These are phyloP conservation scores for Aplysina aerophoba DNA, from an alignment of 37 sponge, comb jelly and placozoan species.

Conservation along the genomic window DNA sequence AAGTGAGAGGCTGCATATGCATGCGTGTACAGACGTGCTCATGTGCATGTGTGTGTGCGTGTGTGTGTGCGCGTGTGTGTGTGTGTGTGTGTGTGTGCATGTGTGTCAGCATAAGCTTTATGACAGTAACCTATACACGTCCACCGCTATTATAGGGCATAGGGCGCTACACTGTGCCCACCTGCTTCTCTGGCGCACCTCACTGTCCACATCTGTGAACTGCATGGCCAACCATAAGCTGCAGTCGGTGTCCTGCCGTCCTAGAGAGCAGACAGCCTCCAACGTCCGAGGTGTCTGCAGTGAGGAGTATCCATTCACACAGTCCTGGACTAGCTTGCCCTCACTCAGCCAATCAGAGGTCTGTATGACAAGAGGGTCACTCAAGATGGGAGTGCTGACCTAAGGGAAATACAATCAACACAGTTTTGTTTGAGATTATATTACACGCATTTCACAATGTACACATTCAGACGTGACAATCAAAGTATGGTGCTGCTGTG, in stretches of 20 bases:
- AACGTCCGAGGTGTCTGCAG: background rate
- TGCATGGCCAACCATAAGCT: constrained; percentile 70
- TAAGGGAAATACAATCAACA: background rate
- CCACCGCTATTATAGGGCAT: no score
- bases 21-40: background rate
- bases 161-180: no score
- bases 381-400: constrained; percentile 2
- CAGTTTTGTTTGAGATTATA: background rate
- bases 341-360: constrained; percentile 37
- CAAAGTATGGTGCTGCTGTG: background rate
- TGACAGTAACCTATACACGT: no score
- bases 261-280: constrained; percentile 1
- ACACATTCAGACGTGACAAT: background rate
- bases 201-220: constrained; percentile 64
- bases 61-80: background rate
- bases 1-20: no score
- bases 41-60: background rate
- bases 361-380: constrained; percentile 65
- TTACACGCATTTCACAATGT: background rate
- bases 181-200: constrained; percentile 48
- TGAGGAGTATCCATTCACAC: constrained; percentile 33
- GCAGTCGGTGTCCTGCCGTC: constrained; percentile 25
- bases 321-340: constrained; percentile 3
- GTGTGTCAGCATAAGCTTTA: background rate
- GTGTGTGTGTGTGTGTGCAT: background rate